phyloP scores from a whole-genome alignment of 2,113 vertebrate species.

The Mustela nigripes region DNA sequence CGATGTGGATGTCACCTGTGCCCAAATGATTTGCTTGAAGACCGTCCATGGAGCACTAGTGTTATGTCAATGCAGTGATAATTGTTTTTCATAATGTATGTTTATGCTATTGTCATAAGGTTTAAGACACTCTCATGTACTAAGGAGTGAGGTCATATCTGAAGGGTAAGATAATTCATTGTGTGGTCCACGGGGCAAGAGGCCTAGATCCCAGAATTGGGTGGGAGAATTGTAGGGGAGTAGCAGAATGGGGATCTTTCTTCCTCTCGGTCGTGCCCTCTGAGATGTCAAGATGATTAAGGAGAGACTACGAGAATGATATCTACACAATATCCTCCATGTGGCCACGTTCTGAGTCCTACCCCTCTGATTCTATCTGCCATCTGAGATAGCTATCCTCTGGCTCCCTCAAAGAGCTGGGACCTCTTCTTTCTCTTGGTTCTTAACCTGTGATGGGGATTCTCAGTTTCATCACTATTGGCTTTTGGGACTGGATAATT shows the following conservation, averaged over 20 bases:
- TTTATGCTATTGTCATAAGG: background rate
- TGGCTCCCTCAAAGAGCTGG: background rate
- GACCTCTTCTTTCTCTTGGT: background rate
- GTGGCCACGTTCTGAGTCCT: background rate
- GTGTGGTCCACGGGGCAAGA: background rate
- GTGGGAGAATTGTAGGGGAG: background rate
- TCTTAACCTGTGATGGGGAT: background rate
- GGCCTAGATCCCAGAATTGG: background rate
- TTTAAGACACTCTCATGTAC: background rate
- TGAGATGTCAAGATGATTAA: background rate
- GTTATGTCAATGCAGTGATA: background rate
- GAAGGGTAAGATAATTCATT: background rate
- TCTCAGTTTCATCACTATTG: background rate
- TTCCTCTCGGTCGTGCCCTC: background rate
- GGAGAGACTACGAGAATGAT: background rate
- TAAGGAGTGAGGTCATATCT: background rate
- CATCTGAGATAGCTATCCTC: background rate
- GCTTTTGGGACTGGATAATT: background rate
- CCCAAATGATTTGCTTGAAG: too few species aligned
- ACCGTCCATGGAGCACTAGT: background rate
- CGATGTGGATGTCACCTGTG: too few species aligned
- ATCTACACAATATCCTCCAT: background rate
- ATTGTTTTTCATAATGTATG: background rate
- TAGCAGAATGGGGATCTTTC: background rate
- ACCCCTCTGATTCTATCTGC: background rate